A percentile compares a stretch with the other conserved stretches of the same genome.
Conservation (phyloP, 2,888 invertebrate genomes). For the Apantesis nais region DNA sequence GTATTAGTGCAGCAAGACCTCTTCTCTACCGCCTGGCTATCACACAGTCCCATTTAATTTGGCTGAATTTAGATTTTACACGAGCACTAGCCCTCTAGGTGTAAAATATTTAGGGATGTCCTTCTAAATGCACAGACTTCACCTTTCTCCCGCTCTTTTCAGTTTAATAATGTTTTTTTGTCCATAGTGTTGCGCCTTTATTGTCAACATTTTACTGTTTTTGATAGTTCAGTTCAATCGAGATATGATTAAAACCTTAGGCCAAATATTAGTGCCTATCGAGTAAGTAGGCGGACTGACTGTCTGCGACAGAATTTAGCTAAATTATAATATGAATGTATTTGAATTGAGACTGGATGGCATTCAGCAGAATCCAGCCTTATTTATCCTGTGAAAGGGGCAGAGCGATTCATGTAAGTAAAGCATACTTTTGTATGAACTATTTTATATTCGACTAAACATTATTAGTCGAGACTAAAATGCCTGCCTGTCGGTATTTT, state of each 20-base stretch:
- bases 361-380: neutral
- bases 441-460: neutral
- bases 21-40: neutral
- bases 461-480: neutral
- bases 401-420: neutral
- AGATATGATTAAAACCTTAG: constrained; percentile 27
- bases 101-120: neutral
- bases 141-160: neutral
- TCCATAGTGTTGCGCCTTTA: neutral
- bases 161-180: too few species aligned
- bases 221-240: constrained; percentile 9
- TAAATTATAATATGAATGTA: constrained; percentile 33
- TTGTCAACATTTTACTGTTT: neutral
- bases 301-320: constrained; percentile 40
- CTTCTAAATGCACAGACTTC: neutral
- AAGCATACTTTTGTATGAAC: neutral
- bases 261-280: constrained; percentile 51
- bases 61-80: neutral
- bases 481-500: neutral
- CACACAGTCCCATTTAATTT: neutral
- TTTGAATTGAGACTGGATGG: constrained; percentile 22
- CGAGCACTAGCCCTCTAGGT: neutral
- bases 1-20: neutral
- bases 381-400: neutral
- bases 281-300: constrained; percentile 45